Evolutionary conservation across 2,888 invertebrate species (phyloP), one percentile per base, ranked within the genome.

Genomic region (Ligdia adustata): DNA sequence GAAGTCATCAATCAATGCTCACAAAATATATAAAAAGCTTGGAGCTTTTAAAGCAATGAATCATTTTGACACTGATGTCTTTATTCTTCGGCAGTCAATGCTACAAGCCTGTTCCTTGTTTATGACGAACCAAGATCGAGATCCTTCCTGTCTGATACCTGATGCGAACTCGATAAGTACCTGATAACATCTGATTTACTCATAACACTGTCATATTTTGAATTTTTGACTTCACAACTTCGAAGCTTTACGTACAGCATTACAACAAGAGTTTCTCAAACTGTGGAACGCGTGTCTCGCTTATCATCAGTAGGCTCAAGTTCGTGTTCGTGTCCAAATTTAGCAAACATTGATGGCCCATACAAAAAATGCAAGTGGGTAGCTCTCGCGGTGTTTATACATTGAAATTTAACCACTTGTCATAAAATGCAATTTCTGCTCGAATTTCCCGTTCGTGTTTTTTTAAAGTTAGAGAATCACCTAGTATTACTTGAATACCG

Each of bases 171-270:
- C n/a, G 20, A 22, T 49, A 52, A 11, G 15, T 22, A n/a, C n/a
- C 48, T 58, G 66, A 64, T 64, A 68, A 39, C 35, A 68, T 66
- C 59, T 52, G 29, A 44, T 47, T 62, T 38, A 50, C 43, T 46
- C 42, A 35, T 35, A 48, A 55, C 52, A 45, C 15, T 52, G 45
- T 45, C 33, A 29, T 28, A 46, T 29, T 7, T 28, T 22, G 11
- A 7, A 29, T 1, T 6, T 22, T 38, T 27, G 9, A n/a, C 26
- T 15, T 9, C 9, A 26, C 7, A 26, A 9, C 7, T 11, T 37
- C 6, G 9, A 22, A 37, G 6, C 7, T 22, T n/a, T 6, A 6
- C 22, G 7, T 4, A 7, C n/a, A n/a, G n/a, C n/a, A 6, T 22
- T 22, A 6, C 3, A 2, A n/a, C 22, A 7, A 6, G 7, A 3